Evolutionary conservation across 2,888 invertebrate genomes (phyloP), one percentile per base, ranked within the genome.

Genomic region (Panopea generosa): DNA sequence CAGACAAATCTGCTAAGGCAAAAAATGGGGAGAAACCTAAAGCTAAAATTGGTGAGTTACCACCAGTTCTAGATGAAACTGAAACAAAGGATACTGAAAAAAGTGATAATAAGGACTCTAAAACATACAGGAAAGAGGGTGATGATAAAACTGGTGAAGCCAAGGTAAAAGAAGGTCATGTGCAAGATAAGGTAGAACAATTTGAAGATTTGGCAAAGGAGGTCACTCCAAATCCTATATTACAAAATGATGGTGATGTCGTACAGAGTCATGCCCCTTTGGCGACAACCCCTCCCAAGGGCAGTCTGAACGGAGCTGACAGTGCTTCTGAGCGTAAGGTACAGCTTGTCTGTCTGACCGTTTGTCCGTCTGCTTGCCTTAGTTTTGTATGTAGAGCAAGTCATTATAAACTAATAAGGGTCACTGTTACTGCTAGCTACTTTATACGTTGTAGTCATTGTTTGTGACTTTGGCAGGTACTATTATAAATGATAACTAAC

Each of bases 201-300:
- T 45, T 57, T 56, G 62, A 63, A 53, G 52, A 20, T 9, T 6
- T 20, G 22, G 38, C 56, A 49, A 57, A 50, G n/a, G 65, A 65
- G 26, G 33, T 0, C 9, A 75, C 68, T 50, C 71, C 71, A 2
- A 53, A 67, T 22, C 69, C 61, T 16, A n/a, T n/a, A n/a, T 47
- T 63, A 27, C 47, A 68, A 33, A 24, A 59, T 22, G 67, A 33
- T 38, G 33, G 33, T 33, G 57, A 63, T 59, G 59, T 38, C 1
- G 62, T 59, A 26, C 40, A 49, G 24, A 75, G 47, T 29, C 45
- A 60, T 33, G 50, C 70, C n/a, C 70, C 73, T 22, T 14, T 62
- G 14, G 56, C 73, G 0, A 66, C 66, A 1, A 49, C 65, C 16
- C 71, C 71, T 1, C 68, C 62, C 16, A 49, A 74, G 22, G 65